Conservation (phyloP, 2,113 vertebrate species). For the Phaethornis superciliosus region DNA sequence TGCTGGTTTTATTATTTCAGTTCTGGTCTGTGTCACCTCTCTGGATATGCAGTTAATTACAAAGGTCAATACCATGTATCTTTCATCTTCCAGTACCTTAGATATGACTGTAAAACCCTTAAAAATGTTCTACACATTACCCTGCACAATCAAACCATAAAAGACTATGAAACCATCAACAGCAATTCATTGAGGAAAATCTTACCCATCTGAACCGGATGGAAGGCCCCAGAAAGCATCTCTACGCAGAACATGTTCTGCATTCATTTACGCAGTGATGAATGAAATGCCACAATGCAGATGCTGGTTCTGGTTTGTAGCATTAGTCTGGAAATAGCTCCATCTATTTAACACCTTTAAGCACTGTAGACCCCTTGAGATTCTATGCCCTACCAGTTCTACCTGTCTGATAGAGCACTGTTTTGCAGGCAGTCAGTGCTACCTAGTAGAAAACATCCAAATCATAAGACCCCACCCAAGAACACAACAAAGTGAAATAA, state of each 20-base stretch:
- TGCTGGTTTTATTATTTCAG: not conserved
- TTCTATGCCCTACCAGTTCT: not conserved
- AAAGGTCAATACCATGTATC: not conserved
- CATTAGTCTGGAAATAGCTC: not conserved
- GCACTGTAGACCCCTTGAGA: not conserved
- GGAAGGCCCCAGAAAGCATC: not conserved
- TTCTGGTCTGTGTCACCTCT: not conserved
- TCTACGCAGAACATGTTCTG: not conserved
- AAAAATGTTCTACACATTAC: not conserved
- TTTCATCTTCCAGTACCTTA: not conserved
- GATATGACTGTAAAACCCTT: not conserved
- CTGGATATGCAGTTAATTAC: not conserved
- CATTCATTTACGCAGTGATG: not conserved
- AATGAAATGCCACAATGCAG: not conserved
- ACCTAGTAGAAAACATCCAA: not conserved
- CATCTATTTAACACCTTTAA: not conserved
- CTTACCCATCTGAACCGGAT: not conserved
- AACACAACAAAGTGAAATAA: not conserved
- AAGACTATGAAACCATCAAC: not conserved
- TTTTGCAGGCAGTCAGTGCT: not conserved
- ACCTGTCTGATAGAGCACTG: not conserved
- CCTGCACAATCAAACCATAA: not conserved
- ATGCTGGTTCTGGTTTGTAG: not conserved
- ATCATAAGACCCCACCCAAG: not conserved
- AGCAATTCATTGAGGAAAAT: not conserved